Base-by-base conservation (phyloP, 2,888 invertebrate genomes). In the Melolontha melolontha region DNA sequence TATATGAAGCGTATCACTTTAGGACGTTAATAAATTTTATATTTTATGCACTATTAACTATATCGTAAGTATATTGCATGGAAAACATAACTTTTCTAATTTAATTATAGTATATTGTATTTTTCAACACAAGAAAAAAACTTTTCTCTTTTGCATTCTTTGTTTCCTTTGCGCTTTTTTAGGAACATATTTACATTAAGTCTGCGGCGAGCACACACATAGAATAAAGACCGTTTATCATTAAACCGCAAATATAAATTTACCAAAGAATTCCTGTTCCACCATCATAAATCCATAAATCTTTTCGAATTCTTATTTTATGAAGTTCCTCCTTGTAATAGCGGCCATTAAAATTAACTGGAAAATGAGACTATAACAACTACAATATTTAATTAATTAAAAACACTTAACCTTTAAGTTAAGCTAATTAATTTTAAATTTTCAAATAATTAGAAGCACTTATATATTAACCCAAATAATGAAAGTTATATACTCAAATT, bases 181-280 rank as follows among this genome's bases (percentile, higher is more conserved):
- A 39, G 14, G 8, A 16, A 39, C 41, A 22, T 64, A 66, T 66
- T 66, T 66, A 66, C 49, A 66, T 66, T 66, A 66, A 66, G n/a
- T 47, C 22, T 66, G 66, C 34, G 66, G 66, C 57, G 39, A 66
- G 49, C 57, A 12, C 47, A 12, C 47, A 49, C 39, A 57, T 57
- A 66, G 50, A 59, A 50, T 66, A 66, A 66, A 49, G 66, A 55
- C 40, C 55, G 47, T 72, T 72, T 72, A 71, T 71, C 70, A 66
- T 65, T 59, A 68, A 70, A 73, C 74, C 74, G 72, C 74, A 72
- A 74, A 74, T 71, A 66, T 70, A 70, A 72, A 69, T 70, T 71
- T 64, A 71, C 70, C 29, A 42, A 57, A 44, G 57, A 44, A 57
- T 57, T 57, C 22, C 42, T 22, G 12, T 41, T 44, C 22, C n/a